phyloP scores from a whole-genome alignment of 2,113 vertebrate genomes.

The Atlantisia rogersi region DNA sequence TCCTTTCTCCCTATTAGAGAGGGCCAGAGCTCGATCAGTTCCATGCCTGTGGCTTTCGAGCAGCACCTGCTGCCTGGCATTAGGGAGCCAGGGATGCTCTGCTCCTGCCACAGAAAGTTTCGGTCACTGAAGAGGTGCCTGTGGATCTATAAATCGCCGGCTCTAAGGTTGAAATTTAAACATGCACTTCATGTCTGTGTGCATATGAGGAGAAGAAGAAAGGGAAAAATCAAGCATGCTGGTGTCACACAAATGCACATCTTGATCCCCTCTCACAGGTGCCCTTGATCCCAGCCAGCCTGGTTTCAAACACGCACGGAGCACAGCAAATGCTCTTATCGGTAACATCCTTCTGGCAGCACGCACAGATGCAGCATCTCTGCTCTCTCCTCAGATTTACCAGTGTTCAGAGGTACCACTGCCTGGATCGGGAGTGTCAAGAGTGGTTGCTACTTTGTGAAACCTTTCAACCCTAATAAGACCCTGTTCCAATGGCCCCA shows the following conservation, averaged over 20 bases:
- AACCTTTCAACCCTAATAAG: neutral
- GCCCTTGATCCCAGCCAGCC: slow-evolving; percentile 24
- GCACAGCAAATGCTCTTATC: slow-evolving; percentile 21
- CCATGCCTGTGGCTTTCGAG: neutral
- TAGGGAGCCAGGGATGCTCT: neutral
- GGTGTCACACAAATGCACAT: neutral
- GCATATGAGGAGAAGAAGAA: neutral
- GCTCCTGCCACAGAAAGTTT: neutral
- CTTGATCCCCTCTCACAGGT: slow-evolving; percentile 1
- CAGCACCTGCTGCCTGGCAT: neutral
- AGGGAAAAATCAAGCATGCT: neutral
- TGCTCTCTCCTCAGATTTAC: neutral
- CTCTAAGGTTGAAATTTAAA: neutral
- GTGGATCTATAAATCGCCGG: neutral
- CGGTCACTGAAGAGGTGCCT: neutral
- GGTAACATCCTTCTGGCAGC: slow-evolving; percentile 13
- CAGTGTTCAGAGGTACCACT: neutral
- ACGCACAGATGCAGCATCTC: neutral
- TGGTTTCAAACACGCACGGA: neutral
- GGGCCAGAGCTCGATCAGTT: neutral
- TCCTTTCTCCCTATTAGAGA: neutral
- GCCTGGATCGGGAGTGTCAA: rapidly evolving
- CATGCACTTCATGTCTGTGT: neutral
- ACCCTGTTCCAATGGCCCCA: neutral
- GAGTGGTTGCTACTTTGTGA: neutral